These are phyloP conservation scores for Patella pellucida DNA, from an alignment of 2,888 invertebrate species.

Conservation along the genomic window DNA sequence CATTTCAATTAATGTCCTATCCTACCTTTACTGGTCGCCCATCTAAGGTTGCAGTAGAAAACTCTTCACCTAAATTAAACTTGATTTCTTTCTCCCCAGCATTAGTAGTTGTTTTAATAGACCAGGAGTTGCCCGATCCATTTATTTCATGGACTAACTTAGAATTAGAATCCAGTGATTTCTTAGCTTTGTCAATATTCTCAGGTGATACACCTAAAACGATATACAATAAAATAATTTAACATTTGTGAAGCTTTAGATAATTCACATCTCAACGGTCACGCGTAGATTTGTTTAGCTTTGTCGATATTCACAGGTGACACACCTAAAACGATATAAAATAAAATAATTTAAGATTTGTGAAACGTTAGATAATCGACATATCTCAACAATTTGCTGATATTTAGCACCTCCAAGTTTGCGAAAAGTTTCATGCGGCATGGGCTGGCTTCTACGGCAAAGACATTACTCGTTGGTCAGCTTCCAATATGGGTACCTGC, in stretches of 20 bases:
- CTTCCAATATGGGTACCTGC: too few species aligned
- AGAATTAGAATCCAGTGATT: conserved; percentile 82
- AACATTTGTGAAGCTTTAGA: too few species aligned
- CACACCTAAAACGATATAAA: conserved; percentile 42
- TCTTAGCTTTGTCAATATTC: conserved; percentile 43
- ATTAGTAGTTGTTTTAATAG: conserved; percentile 75
- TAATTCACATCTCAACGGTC: too few species aligned
- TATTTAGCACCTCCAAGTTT: too few species aligned
- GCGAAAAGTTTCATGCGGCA: too few species aligned
- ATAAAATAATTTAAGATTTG: neutral
- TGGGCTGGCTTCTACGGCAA: too few species aligned
- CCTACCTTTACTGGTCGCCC: conserved; percentile 83
- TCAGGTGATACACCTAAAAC: conserved; percentile 50
- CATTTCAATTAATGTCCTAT: too few species aligned
- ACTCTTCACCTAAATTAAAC: conserved; percentile 60
- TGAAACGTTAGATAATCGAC: too few species aligned
- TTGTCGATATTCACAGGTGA: conserved; percentile 43
- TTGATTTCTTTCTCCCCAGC: conserved; percentile 56
- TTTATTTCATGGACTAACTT: conserved; percentile 86
- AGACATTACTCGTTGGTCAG: too few species aligned
- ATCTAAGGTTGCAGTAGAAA: conserved; percentile 80
- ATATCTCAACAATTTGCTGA: too few species aligned
- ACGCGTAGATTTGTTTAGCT: conserved; percentile 31
- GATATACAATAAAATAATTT: neutral
- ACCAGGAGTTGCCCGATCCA: conserved; percentile 81